Conservation (phyloP, 2,797 vertebrate genomes). For the Urophycis tenuis region DNA sequence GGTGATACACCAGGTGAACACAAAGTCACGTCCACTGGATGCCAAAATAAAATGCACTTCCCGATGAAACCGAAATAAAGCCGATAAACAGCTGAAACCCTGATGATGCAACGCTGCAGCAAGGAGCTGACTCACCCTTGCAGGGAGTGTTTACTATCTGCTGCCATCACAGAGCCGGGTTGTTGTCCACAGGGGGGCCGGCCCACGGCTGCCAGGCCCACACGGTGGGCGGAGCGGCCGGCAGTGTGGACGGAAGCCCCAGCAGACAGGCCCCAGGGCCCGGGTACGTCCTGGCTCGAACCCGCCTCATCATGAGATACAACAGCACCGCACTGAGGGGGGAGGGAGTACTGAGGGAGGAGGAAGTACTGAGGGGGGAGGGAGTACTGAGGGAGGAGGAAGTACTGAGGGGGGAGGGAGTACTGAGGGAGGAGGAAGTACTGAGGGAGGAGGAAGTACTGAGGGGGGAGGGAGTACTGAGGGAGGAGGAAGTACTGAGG, state of each 20-base stretch:
- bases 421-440: too few relatives aligned
- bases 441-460: too few relatives aligned
- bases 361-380: too few relatives aligned
- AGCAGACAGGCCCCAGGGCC: slow-evolving; percentile 68
- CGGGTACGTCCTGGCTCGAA: slow-evolving; percentile 61
- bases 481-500: too few relatives aligned
- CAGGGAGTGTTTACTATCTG: neutral
- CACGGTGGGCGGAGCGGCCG: slow-evolving; percentile 58
- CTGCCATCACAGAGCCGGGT: neutral
- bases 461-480: too few relatives aligned
- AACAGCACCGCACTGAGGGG: neutral
- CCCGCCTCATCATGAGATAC: neutral
- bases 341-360: too few relatives aligned
- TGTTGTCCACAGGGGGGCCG: slow-evolving; percentile 53
- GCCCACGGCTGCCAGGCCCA: slow-evolving; percentile 64
- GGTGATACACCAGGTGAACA: neutral
- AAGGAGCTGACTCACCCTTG: neutral
- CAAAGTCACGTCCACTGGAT: neutral
- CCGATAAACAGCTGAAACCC: neutral
- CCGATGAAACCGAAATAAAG: neutral
- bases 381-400: too few relatives aligned
- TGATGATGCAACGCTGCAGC: neutral
- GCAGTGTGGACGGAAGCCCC: slow-evolving; percentile 69
- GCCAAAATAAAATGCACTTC: neutral
- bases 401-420: too few relatives aligned